Evolutionary conservation across 2,113 vertebrate genomes (phyloP).

Genomic region (Thinocorus orbignyianus): DNA sequence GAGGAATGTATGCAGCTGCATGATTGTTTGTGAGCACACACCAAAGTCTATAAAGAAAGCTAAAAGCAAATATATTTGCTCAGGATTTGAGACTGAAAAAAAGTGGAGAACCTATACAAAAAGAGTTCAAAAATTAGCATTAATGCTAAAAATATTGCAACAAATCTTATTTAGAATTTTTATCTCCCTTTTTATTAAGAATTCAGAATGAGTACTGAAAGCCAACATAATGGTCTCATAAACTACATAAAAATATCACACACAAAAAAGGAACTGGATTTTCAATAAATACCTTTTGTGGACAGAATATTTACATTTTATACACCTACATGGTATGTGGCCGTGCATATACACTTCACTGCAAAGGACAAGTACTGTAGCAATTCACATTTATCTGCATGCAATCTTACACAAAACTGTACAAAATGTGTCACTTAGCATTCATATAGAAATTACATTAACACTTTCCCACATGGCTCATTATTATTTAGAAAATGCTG

Average conservation of each 20-base stretch:
- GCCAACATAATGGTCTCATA: background rate
- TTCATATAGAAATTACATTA: background rate
- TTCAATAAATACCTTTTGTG: background rate
- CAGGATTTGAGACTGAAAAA: background rate
- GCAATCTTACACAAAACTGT: background rate
- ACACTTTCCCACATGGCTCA: background rate
- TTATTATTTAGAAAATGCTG: conserved; percentile 10
- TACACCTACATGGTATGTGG: background rate
- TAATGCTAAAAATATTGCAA: background rate
- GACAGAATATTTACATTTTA: background rate
- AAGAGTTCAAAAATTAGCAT: background rate
- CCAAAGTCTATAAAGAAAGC: background rate
- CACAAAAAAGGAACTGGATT: background rate
- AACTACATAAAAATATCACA: background rate
- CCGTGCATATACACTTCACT: background rate
- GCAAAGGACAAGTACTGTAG: background rate
- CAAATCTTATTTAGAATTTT: background rate
- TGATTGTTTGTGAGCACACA: background rate
- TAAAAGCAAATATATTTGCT: background rate
- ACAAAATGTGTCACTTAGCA: background rate
- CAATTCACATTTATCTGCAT: background rate
- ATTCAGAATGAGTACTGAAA: background rate
- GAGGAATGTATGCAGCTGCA: background rate
- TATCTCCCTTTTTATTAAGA: background rate
- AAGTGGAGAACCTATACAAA: background rate